A percentile compares a stretch with the other conserved stretches of the same genome.
phyloP scores from a whole-genome alignment of 1,140 invertebrate genomes.

The Zaprionus nigranus region DNA sequence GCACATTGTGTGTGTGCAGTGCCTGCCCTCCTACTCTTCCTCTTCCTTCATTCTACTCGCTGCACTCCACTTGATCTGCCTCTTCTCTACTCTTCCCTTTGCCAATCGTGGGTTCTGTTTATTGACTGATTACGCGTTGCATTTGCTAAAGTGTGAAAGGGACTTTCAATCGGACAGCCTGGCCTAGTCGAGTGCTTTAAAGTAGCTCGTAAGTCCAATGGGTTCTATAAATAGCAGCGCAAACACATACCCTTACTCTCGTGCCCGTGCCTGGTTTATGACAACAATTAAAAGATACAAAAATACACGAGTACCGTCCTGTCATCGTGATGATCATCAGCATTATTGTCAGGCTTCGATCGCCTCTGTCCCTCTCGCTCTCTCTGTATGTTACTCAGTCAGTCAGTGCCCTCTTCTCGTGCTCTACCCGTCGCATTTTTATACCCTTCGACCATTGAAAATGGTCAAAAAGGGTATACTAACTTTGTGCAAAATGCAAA shows the following conservation, averaged over 20 bases:
- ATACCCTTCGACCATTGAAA: too few relatives aligned
- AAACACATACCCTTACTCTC: slow-evolving; percentile 10
- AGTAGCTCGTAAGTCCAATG: slow-evolving; percentile 15
- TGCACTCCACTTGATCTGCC: neutral
- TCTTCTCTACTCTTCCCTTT: neutral
- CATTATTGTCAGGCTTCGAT: slow-evolving; percentile 43
- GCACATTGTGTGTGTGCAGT: neutral
- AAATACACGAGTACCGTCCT: slow-evolving; percentile 12
- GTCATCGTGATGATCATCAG: slow-evolving; percentile 4
- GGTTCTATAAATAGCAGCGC: slow-evolving; percentile 58
- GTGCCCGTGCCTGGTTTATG: slow-evolving; percentile 48
- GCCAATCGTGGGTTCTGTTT: neutral
- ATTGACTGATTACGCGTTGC: slow-evolving; percentile 43
- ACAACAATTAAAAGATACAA: slow-evolving; percentile 62
- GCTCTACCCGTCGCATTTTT: neutral
- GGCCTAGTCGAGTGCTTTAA: neutral
- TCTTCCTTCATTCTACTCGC: slow-evolving; percentile 1
- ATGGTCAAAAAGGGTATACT: too few relatives aligned
- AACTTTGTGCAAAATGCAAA: too few relatives aligned
- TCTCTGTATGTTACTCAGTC: neutral
- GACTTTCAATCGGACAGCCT: slow-evolving; percentile 14
- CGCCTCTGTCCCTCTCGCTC: neutral
- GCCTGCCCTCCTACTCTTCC: neutral
- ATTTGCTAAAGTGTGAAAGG: slow-evolving; percentile 21
- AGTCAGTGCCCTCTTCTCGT: neutral